Conservation (phyloP, 2,113 vertebrate species). For the Corydoras sp. region DNA sequence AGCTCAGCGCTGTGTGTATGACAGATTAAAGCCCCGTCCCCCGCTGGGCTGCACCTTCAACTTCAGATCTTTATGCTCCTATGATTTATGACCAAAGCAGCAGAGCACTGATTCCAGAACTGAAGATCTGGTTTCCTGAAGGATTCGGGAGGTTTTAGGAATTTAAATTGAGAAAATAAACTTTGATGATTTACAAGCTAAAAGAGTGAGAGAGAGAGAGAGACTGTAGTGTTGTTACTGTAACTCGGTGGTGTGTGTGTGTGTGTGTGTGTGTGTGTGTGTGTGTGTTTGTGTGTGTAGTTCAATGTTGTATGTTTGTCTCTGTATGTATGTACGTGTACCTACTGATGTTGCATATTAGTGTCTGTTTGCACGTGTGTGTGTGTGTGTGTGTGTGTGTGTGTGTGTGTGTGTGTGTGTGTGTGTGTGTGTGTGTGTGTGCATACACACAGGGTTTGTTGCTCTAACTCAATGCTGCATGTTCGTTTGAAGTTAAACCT, state of each 20-base stretch:
- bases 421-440: too few relatives aligned
- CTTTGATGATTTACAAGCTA: too few relatives aligned
- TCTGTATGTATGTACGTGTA: too few relatives aligned
- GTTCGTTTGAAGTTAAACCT: conserved; percentile 37
- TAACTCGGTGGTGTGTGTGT: too few relatives aligned
- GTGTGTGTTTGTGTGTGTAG: too few relatives aligned
- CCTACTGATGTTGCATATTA: too few relatives aligned
- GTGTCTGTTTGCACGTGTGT: not conserved
- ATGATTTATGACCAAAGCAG: conserved; percentile 35
- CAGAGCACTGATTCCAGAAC: not conserved
- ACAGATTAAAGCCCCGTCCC: conserved; percentile 42
- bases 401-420: too few relatives aligned
- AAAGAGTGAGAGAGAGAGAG: too few relatives aligned
- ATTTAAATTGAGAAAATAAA: too few relatives aligned
- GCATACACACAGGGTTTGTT: not conserved
- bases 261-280: too few relatives aligned
- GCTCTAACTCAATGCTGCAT: not conserved
- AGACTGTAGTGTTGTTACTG: too few relatives aligned
- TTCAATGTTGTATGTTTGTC: too few relatives aligned
- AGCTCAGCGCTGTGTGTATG: conserved; percentile 28
- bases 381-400: not conserved
- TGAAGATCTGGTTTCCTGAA: not conserved
- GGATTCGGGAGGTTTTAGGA: not conserved
- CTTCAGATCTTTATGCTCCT: conserved; percentile 20
- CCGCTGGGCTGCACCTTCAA: conserved; percentile 6